phyloP scores from a whole-genome alignment of 2,113 vertebrate species.

The Leucopsar rothschildi region DNA sequence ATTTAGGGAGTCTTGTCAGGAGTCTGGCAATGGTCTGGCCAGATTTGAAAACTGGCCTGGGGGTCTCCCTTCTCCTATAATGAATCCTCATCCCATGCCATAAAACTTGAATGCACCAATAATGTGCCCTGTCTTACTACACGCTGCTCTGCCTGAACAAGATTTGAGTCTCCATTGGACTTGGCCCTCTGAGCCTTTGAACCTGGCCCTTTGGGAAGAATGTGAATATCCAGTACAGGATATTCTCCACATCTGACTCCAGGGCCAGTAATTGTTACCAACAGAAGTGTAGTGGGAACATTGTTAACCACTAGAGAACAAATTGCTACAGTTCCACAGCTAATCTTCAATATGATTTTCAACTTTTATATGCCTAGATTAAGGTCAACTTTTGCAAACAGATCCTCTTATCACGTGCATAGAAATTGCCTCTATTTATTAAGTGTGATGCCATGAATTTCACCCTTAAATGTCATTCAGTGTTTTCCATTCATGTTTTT shows the following conservation, averaged over 20 bases:
- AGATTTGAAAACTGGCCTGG: not conserved
- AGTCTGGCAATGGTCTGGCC: not conserved
- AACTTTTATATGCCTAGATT: not conserved
- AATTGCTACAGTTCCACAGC: not conserved
- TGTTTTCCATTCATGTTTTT: not conserved
- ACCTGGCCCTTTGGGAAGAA: not conserved
- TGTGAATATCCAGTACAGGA: too few species aligned
- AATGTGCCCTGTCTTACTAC: not conserved
- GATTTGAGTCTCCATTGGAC: not conserved
- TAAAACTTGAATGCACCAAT: not conserved
- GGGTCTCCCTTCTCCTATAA: not conserved
- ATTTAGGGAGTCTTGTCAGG: not conserved
- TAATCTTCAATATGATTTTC: not conserved
- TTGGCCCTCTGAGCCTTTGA: not conserved
- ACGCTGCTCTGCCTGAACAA: fast-evolving
- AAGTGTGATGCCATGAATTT: not conserved
- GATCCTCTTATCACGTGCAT: not conserved
- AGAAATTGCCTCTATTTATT: not conserved
- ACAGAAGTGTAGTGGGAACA: not conserved
- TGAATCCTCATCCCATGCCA: not conserved
- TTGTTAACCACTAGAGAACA: not conserved
- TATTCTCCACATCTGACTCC: not conserved
- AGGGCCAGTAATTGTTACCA: not conserved
- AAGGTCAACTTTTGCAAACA: not conserved
- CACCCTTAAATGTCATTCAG: not conserved